Base-by-base conservation (phyloP, 2,888 invertebrate species). In the Desoria tigrina region DNA sequence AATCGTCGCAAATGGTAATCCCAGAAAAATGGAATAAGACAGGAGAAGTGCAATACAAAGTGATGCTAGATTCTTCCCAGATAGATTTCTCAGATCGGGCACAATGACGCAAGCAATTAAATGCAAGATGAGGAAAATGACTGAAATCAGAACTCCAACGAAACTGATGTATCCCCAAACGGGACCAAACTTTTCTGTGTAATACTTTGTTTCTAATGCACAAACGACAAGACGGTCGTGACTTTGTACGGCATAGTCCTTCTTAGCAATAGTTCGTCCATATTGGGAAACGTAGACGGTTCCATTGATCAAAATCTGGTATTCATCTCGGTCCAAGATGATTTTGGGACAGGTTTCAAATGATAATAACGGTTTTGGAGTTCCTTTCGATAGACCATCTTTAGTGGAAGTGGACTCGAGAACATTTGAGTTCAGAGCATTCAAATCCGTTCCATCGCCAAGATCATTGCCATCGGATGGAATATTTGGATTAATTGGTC, bases 1-100 rank as follows among this genome's bases (percentile, higher is more conserved):
- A 63, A 74, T 72, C 37, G 74, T 65, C 21, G 79, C 76, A 61
- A 81, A 78, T 59, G 81, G 80, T 32, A 80, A 79, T 21, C 79
- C 77, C 65, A 82, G 78, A 77, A 84, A 83, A 49, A 80, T 77
- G n/a, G 78, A 70, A 76, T 84, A 83, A 1, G 82, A 83, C 7
- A 80, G 73, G 61, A 84, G 78, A 11, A 84, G 78, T 0, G 83
- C 79, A 21, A 81, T 74, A 56, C 82, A 81, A 14, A 84, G 78
- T n/a, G 82, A 82, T n/a, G 83, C 81, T 51, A 84, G 74, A 72
- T 83, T 83, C 74, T 82, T 83, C 21, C 84, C 84, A 2, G 83
- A 83, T 37, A 83, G 77, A 73, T 84, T 84, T 49, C 82, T 78
- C 50, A 84, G 77, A 57, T 83, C 81, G 0, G 82, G 80, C 21